Evolutionary conservation across 2,113 vertebrate species (phyloP).

Genomic region (Pterocles orientalis): DNA sequence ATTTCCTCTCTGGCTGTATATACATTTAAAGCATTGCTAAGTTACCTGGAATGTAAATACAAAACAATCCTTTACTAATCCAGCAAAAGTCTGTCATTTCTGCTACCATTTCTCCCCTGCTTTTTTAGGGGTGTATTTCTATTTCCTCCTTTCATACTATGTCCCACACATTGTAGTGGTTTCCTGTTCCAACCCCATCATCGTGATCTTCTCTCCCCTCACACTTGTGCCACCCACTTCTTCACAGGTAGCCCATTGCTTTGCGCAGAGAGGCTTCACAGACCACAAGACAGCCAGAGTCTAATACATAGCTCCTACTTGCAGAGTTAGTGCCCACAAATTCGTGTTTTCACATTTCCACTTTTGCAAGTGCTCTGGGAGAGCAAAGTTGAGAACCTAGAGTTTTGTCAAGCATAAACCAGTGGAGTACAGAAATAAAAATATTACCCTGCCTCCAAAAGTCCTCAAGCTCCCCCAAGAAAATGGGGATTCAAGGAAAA

Average conservation of each 20-base stretch:
- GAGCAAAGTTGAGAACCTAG: background rate
- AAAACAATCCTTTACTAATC: background rate
- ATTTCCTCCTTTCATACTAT: background rate
- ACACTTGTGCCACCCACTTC: background rate
- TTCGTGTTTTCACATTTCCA: background rate
- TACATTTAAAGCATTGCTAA: background rate
- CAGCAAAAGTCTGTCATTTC: background rate
- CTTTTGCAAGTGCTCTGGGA: background rate
- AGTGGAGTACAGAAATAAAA: background rate
- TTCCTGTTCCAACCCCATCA: background rate
- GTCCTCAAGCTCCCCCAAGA: background rate
- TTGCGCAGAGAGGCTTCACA: background rate
- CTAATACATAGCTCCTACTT: rapidly evolving
- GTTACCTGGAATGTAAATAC: background rate
- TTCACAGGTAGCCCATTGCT: background rate
- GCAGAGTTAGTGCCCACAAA: background rate
- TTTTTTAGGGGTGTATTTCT: background rate
- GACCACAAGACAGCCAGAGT: background rate
- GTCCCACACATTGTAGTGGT: background rate
- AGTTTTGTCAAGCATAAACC: background rate
- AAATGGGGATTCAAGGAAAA: background rate
- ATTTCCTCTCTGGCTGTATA: background rate
- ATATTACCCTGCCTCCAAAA: background rate
- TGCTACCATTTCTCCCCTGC: background rate
- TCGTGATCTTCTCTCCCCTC: background rate